phyloP scores from a whole-genome alignment of 2,888 invertebrate genomes.

The Oxystoma pomonae region DNA sequence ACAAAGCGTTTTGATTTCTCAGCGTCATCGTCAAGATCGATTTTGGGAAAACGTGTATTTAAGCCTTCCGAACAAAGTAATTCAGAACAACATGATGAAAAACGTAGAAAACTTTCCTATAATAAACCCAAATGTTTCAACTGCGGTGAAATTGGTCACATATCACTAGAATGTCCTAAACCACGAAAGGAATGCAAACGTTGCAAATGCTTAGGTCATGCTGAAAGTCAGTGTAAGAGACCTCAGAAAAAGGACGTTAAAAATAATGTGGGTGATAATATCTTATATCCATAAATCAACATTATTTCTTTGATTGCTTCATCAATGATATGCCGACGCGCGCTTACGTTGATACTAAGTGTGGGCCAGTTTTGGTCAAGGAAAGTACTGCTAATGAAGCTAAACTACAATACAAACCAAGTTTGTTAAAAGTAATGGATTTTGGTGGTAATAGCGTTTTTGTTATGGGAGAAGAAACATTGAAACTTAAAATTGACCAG shows the following conservation, averaged over 20 bases:
- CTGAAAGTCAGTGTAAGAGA: no score
- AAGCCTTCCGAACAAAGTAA: no score
- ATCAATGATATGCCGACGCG: no score
- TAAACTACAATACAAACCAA: not conserved
- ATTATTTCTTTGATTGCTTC: slow-evolving; percentile 16
- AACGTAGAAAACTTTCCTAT: no score
- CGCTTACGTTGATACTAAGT: slow-evolving; percentile 17
- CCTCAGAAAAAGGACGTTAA: not conserved
- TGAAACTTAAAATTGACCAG: not conserved
- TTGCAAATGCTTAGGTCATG: no score
- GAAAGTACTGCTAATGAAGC: slow-evolving; percentile 5
- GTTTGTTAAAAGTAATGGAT: slow-evolving; percentile 7
- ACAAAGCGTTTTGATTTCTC: no score
- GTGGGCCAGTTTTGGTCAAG: slow-evolving; percentile 17
- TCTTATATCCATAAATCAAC: not conserved
- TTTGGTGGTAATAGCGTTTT: slow-evolving; percentile 10
- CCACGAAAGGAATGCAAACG: no score
- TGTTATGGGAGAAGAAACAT: slow-evolving; percentile 3
- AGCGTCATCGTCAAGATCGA: no score
- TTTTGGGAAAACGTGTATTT: no score
- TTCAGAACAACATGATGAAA: no score
- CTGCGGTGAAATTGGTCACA: no score
- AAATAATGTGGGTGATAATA: not conserved
- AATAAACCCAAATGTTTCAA: no score
- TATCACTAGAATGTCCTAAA: not conserved